phyloP scores from a whole-genome alignment of 2,888 invertebrate species.

The Anoplius nigerrimus region DNA sequence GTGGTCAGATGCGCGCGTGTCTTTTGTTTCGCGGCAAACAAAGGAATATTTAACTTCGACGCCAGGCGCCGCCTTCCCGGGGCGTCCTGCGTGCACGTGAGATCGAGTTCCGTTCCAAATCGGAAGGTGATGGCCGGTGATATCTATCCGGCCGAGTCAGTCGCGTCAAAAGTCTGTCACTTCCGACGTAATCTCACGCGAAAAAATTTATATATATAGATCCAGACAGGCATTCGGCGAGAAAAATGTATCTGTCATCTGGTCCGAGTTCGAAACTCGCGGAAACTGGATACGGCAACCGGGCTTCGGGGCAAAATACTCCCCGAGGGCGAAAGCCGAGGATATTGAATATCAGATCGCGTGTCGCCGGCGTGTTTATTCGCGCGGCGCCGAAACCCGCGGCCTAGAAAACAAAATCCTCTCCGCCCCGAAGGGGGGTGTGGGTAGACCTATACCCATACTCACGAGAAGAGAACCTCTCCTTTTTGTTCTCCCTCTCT shows the following conservation, averaged over 20 bases:
- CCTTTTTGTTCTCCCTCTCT: conserved; percentile 15
- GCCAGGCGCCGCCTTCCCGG: too few species aligned
- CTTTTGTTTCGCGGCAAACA: too few species aligned
- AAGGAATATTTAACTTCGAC: too few species aligned
- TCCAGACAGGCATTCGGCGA: neutral
- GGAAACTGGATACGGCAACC: conserved; percentile 47
- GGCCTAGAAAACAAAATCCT: conserved; percentile 50
- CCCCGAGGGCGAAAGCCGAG: conserved; percentile 48
- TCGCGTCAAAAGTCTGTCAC: too few species aligned
- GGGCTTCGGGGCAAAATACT: conserved; percentile 48
- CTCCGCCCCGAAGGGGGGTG: conserved; percentile 37
- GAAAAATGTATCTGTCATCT: conserved; percentile 43
- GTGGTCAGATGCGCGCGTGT: too few species aligned
- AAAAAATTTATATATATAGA: too few species aligned
- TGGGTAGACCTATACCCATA: conserved; percentile 29
- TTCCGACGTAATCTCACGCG: too few species aligned
- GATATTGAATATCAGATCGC: conserved; percentile 60
- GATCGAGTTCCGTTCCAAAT: too few species aligned
- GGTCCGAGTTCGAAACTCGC: conserved; percentile 39
- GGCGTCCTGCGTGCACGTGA: too few species aligned
- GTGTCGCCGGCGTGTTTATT: conserved; percentile 54
- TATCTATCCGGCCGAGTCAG: too few species aligned
- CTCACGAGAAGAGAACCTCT: conserved; percentile 21
- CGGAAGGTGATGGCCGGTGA: too few species aligned
- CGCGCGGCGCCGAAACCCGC: conserved; percentile 37